phyloP scores from a whole-genome alignment of 1,140 invertebrate genomes.

The Saxidomus purpurata region DNA sequence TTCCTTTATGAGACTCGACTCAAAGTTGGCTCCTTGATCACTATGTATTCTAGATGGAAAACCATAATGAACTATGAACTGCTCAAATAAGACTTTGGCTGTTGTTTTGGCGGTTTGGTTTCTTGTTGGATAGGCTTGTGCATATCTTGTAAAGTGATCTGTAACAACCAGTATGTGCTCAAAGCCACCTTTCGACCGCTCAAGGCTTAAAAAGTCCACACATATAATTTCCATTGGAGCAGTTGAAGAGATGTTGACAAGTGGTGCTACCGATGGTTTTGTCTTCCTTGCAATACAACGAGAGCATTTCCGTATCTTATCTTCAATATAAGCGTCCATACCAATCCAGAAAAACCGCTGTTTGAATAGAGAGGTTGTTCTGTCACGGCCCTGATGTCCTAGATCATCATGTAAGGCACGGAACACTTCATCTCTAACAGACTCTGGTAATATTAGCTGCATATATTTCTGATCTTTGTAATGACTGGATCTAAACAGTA shows the following conservation, averaged over 20 bases:
- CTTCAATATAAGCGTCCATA: no score
- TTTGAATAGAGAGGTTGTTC: constrained; percentile 24
- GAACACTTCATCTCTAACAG: constrained; percentile 11
- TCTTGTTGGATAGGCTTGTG: constrained; percentile 60
- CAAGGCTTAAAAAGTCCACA: constrained; percentile 58
- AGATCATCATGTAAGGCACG: no score
- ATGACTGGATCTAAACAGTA: not conserved
- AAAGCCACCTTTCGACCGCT: no score
- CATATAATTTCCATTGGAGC: constrained; percentile 57
- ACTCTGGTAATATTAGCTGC: constrained; percentile 38
- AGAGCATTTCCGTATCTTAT: not conserved
- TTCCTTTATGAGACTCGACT: not conserved
- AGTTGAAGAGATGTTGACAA: not conserved
- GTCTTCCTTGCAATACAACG: not conserved
- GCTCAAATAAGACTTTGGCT: not conserved
- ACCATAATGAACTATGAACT: constrained; percentile 23
- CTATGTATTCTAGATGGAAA: not conserved
- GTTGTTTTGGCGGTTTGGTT: constrained; percentile 46
- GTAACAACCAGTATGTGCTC: constrained; percentile 73
- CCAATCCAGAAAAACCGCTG: no score
- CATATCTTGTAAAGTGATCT: constrained; percentile 67
- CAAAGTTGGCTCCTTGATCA: no score
- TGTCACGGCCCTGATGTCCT: constrained; percentile 48
- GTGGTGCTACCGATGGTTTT: not conserved
- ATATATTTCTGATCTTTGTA: constrained; percentile 8